Evolutionary conservation across 2,888 invertebrate genomes (phyloP).

Genomic region (Andrena haemorrhoa): DNA sequence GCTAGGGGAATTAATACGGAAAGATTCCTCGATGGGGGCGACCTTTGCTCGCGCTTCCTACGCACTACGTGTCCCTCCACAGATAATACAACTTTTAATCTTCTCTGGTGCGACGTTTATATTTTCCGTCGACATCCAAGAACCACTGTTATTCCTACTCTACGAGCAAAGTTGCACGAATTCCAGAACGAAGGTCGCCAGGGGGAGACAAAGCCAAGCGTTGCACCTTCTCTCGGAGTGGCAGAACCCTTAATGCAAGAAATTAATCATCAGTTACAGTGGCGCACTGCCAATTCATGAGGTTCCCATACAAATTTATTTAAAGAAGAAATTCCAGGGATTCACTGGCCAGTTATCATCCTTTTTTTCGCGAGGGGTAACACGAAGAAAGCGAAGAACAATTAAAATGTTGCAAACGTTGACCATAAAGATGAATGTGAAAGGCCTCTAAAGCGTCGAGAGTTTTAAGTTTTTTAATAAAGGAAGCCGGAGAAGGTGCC

Average conservation of each 20-base stretch:
- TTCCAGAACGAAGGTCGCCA: conserved; percentile 60
- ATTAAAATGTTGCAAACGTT: background rate
- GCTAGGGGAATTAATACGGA: background rate
- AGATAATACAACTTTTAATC: background rate
- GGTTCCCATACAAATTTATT: no score
- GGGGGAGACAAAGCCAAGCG: conserved; percentile 75
- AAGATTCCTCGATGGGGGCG: background rate
- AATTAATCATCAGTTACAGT: no score
- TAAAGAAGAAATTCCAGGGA: no score
- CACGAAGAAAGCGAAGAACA: no score
- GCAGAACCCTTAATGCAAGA: conserved; percentile 63
- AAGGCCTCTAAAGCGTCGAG: conserved; percentile 34
- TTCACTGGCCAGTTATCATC: no score
- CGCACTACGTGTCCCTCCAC: background rate
- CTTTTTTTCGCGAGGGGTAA: no score
- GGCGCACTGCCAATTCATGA: no score
- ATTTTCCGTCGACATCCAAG: background rate
- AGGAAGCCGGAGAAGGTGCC: background rate
- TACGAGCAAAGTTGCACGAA: conserved; percentile 71
- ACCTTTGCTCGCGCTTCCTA: background rate
- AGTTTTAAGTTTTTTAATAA: background rate
- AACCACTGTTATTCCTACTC: background rate
- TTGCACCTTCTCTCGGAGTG: conserved; percentile 74
- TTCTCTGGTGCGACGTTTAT: background rate
- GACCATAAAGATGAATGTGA: background rate